These are phyloP conservation scores for Tipula helvola DNA, from an alignment of 2,888 invertebrate genomes.

Conservation along the genomic window DNA sequence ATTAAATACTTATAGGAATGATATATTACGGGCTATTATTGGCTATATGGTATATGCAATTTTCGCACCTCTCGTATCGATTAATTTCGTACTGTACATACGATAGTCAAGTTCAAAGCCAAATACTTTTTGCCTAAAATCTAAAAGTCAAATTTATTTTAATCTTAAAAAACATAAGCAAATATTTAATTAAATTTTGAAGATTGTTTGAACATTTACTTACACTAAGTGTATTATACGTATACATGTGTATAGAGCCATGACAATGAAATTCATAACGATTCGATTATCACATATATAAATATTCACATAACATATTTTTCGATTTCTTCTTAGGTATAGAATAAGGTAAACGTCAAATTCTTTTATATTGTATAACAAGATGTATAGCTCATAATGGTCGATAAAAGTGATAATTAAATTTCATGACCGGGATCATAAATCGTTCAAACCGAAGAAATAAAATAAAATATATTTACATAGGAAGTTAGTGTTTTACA, in stretches of 20 bases:
- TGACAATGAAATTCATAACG: neutral
- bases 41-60: neutral
- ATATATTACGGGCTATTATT: neutral
- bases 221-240: neutral
- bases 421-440: neutral
- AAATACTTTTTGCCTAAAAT: neutral
- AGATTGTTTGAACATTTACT: neutral
- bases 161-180: neutral
- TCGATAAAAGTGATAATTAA: neutral
- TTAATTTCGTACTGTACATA: neutral
- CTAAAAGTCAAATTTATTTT: neutral
- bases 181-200: neutral
- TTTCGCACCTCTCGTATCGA: neutral
- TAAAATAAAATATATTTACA: too few species aligned
- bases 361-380: neutral
- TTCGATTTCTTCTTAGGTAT: neutral
- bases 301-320: neutral
- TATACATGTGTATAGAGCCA: neutral
- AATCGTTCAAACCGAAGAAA: too few species aligned
- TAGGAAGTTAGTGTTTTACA: too few species aligned
- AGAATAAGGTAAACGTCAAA: neutral
- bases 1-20: neutral
- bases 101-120: neutral
- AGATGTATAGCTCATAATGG: neutral
- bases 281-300: neutral